Percentiles rank a stretch among this genome's conserved stretches.
phyloP scores from a whole-genome alignment of 2,888 invertebrate species.

The Choristoneura rosaceana region DNA sequence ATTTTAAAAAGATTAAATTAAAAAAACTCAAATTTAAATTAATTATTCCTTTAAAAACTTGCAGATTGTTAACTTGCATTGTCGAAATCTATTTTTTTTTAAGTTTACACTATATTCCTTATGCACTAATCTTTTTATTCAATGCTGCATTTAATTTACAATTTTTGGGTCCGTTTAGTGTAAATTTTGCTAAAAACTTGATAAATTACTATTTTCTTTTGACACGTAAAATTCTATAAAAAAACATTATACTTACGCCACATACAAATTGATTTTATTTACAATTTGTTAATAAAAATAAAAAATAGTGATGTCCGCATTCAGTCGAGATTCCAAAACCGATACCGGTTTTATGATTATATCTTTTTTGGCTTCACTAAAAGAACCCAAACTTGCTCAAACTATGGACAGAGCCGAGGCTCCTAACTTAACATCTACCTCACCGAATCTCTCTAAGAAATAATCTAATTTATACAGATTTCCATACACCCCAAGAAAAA shows the following conservation, averaged over 20 bases:
- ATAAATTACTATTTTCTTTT: conserved; percentile 49
- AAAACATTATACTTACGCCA: conserved; percentile 49
- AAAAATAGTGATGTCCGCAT: conserved; percentile 48
- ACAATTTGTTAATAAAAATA: conserved; percentile 56
- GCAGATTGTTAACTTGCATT: conserved; percentile 55
- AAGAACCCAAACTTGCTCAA: conserved; percentile 75
- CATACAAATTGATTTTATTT: conserved; percentile 72
- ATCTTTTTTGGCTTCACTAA: conserved; percentile 44
- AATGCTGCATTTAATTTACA: conserved; percentile 70
- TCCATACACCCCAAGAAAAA: conserved; percentile 80
- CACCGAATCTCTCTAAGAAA: conserved; percentile 74
- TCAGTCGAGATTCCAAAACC: conserved; percentile 68
- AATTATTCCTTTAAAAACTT: conserved; percentile 51
- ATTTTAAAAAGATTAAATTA: conserved; percentile 61
- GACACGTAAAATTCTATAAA: conserved; percentile 49
- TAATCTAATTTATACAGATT: conserved; percentile 81
- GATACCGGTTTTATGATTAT: conserved; percentile 44
- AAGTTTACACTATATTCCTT: conserved; percentile 65
- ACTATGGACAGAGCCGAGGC: conserved; percentile 67
- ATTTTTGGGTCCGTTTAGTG: conserved; percentile 76
- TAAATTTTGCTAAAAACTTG: conserved; percentile 59
- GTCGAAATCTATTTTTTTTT: conserved; percentile 61
- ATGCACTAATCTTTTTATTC: conserved; percentile 63
- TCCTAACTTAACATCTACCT: conserved; percentile 69
- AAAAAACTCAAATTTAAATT: conserved; percentile 57